These are phyloP conservation scores for Lasioglossum pauxillum DNA, from an alignment of 2,888 invertebrate species.

Conservation along the genomic window DNA sequence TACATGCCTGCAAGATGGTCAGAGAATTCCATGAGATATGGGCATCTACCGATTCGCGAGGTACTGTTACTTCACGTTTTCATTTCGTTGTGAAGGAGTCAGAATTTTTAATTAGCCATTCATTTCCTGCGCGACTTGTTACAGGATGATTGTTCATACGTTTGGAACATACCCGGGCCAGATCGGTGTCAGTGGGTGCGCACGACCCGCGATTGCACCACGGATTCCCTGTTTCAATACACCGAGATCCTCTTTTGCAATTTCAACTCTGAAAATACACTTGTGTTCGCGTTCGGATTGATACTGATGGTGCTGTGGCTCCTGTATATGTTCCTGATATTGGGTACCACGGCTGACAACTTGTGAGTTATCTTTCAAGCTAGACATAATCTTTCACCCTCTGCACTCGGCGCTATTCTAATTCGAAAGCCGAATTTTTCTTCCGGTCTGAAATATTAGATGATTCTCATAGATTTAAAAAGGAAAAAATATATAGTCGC, in stretches of 20 bases:
- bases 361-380: conserved; percentile 84
- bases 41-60: conserved; percentile 61
- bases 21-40: conserved; percentile 45
- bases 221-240: conserved; percentile 81
- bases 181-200: conserved; percentile 83
- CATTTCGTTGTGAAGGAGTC: background rate
- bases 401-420: no score
- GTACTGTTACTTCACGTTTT: conserved; percentile 28
- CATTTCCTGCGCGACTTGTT: background rate
- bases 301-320: conserved; percentile 84
- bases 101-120: background rate
- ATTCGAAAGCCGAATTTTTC: no score
- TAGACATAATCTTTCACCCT: no score
- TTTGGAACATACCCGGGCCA: conserved; percentile 76
- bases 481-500: no score
- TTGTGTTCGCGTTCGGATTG: conserved; percentile 74
- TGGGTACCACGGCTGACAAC: conserved; percentile 86
- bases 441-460: no score
- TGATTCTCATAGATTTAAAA: no score
- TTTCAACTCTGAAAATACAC: conserved; percentile 71
- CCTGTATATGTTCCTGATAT: conserved; percentile 85
- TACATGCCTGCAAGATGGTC: background rate
- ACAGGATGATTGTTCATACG: conserved; percentile 82
- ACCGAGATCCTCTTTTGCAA: conserved; percentile 82
- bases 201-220: conserved; percentile 77